These are phyloP conservation scores for Parapristionchus giblindavisi DNA, from an alignment of 2,888 invertebrate species.

Conservation along the genomic window DNA sequence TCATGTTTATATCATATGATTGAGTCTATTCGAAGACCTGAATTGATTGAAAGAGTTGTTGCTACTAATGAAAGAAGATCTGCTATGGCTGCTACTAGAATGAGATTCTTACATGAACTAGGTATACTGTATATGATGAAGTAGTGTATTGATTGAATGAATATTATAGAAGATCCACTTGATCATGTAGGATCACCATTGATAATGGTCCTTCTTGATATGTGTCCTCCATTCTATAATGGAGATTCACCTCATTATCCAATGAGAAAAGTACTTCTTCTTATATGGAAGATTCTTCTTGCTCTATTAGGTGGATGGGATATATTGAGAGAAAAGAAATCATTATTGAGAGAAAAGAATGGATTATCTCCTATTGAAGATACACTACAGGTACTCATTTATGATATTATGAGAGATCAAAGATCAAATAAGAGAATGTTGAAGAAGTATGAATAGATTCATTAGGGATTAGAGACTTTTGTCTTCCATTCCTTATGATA, in stretches of 20 bases:
- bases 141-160: too few species aligned
- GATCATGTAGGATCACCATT: conserved; percentile 57
- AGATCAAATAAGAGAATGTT: neutral
- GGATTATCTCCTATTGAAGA: conserved; percentile 84
- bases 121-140: conserved; percentile 38
- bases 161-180: conserved; percentile 58
- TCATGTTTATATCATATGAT: conserved; percentile 93
- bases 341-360: conserved; percentile 47
- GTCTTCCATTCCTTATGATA: too few species aligned
- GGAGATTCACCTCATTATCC: conserved; percentile 96
- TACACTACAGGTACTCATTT: conserved; percentile 75
- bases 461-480: too few species aligned
- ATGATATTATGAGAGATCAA: conserved; percentile 56
- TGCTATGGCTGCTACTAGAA: conserved; percentile 34
- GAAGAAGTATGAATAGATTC: neutral
- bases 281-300: conserved; percentile 93
- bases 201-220: conserved; percentile 83
- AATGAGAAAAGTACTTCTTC: conserved; percentile 88
- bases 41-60: conserved; percentile 74
- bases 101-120: conserved; percentile 49
- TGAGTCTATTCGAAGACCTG: conserved; percentile 82
- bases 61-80: conserved; percentile 71
- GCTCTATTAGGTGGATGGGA: conserved; percentile 88
- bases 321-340: conserved; percentile 78
- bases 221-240: conserved; percentile 95